Conservation (phyloP, 2,888 invertebrate species). For the Acanthosepion lycidas region DNA sequence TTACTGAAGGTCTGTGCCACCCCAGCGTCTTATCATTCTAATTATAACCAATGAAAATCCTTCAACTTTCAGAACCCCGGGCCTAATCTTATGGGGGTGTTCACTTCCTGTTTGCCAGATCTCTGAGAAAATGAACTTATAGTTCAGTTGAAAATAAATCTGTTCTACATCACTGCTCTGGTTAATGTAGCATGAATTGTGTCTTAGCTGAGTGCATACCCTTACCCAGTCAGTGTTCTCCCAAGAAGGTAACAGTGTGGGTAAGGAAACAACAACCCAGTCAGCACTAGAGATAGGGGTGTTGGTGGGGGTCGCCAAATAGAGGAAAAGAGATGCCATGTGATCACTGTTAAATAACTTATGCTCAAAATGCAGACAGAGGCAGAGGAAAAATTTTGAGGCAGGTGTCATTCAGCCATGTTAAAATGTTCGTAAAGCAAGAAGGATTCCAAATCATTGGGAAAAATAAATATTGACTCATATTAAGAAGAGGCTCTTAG, state of each 20-base stretch:
- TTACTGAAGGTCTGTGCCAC: no score
- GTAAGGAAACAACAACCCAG: background rate
- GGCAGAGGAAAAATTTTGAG: no score
- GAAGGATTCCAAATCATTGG: no score
- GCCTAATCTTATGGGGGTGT: background rate
- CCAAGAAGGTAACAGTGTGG: background rate
- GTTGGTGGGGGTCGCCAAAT: background rate
- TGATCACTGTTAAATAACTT: background rate
- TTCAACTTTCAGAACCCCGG: background rate
- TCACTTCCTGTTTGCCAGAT: background rate
- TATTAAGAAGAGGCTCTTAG: no score
- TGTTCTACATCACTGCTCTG: background rate
- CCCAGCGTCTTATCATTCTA: background rate
- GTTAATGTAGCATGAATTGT: slow-evolving; percentile 7
- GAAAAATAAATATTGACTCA: no score
- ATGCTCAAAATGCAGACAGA: background rate
- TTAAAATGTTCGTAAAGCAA: no score
- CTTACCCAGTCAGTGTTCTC: background rate
- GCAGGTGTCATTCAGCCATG: no score
- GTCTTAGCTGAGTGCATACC: background rate
- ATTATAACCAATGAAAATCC: background rate
- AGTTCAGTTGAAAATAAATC: slow-evolving; percentile 33
- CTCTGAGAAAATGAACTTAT: background rate
- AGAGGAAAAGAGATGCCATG: background rate
- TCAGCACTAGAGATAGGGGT: background rate